Evolutionary conservation across 2,888 invertebrate species (phyloP).

Genomic region (Tiphia femorata): DNA sequence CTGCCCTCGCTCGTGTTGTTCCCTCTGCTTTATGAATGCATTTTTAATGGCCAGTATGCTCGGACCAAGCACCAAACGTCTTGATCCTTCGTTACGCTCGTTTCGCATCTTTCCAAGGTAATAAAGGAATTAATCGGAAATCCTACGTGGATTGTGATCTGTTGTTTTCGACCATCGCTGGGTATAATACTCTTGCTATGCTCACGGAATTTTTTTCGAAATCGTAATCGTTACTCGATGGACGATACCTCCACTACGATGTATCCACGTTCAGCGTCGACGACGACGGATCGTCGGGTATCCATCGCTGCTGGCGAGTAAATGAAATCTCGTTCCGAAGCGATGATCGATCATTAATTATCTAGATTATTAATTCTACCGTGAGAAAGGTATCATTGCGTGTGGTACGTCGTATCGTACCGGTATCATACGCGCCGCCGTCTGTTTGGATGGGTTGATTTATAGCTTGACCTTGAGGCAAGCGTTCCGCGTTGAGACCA

Average conservation of each 20-base stretch:
- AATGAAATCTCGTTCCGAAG: constrained; percentile 28
- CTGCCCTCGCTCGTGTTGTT: background rate
- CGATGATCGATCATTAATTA: constrained; percentile 44
- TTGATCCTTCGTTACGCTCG: no score
- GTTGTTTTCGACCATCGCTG: no score
- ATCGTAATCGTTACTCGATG: no score
- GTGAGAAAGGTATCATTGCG: constrained; percentile 39
- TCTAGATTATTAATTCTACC: constrained; percentile 37
- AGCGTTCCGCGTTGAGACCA: constrained; percentile 20
- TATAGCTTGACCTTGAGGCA: constrained; percentile 43
- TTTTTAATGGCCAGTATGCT: no score
- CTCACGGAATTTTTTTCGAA: no score
- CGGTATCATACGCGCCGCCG: no score
- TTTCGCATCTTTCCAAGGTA: no score
- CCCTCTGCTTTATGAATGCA: no score
- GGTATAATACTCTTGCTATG: no score
- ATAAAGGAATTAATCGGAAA: no score
- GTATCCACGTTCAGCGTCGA: background rate
- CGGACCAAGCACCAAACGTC: no score
- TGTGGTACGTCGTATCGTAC: constrained; percentile 30
- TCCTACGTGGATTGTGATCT: no score
- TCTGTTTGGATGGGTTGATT: constrained; percentile 32
- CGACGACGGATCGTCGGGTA: constrained; percentile 21
- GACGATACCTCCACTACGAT: background rate
- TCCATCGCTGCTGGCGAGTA: constrained; percentile 24